These are phyloP conservation scores for Eriocheir sinensis DNA, from an alignment of 1,140 invertebrate genomes.

Conservation along the genomic window DNA sequence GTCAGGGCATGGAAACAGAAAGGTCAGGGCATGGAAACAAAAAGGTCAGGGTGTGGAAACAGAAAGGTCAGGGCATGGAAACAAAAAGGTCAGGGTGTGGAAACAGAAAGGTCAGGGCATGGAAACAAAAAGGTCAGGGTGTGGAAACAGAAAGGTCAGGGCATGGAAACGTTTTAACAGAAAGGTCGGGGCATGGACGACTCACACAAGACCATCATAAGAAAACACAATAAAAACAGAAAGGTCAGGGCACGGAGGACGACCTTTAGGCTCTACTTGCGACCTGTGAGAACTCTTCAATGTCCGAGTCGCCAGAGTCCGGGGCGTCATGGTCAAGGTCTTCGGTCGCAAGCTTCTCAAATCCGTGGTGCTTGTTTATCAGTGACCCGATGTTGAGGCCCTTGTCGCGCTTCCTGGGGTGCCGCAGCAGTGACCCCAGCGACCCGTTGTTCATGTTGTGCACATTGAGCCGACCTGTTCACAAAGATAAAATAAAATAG, in stretches of 20 bases:
- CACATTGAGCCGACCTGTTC: slow-evolving; percentile 66
- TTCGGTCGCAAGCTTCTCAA: slow-evolving; percentile 77
- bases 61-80: too few relatives aligned
- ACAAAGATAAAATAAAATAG: background rate
- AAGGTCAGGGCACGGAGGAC: background rate
- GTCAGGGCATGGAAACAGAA: too few relatives aligned
- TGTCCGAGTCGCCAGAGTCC: slow-evolving; percentile 78
- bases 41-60: too few relatives aligned
- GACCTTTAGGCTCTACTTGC: slow-evolving; percentile 71
- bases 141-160: background rate
- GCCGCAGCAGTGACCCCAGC: slow-evolving; percentile 30
- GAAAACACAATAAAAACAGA: background rate
- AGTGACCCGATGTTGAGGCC: slow-evolving; percentile 75
- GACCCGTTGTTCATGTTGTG: slow-evolving; percentile 64
- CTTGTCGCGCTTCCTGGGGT: slow-evolving; percentile 63
- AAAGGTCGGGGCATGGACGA: background rate
- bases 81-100: background rate
- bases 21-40: too few relatives aligned
- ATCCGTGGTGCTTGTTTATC: slow-evolving; percentile 76
- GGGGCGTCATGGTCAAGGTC: slow-evolving; percentile 75
- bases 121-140: background rate
- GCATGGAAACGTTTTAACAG: background rate
- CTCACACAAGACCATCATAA: background rate
- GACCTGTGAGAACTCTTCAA: slow-evolving; percentile 78
- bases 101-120: background rate